These are phyloP conservation scores for Notothenia coriiceps DNA, from an alignment of 2,113 vertebrate species.

Conservation along the genomic window DNA sequence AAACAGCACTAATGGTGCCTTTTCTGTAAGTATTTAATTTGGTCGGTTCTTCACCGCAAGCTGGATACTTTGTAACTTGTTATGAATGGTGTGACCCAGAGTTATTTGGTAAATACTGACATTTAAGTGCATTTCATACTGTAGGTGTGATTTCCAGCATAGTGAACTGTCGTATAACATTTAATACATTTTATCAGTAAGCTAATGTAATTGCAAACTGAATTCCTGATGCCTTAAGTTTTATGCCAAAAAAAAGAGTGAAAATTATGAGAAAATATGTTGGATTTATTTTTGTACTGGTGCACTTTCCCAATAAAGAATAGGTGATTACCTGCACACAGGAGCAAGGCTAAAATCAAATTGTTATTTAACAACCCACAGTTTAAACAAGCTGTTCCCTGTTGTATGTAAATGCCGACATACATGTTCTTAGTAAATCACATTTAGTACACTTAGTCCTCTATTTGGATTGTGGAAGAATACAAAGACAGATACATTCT, in stretches of 20 bases:
- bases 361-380: background rate
- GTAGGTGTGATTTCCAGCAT: background rate
- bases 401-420: background rate
- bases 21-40: background rate
- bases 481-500: background rate
- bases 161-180: background rate
- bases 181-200: background rate
- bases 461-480: background rate
- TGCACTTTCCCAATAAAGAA: constrained; percentile 24
- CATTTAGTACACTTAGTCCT: background rate
- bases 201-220: constrained; percentile 17
- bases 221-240: constrained; percentile 19
- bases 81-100: background rate
- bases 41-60: background rate
- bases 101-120: background rate
- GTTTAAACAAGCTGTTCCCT: background rate
- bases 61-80: background rate
- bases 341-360: background rate
- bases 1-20: constrained; percentile 20
- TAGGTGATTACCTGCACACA: background rate
- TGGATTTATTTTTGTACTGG: background rate
- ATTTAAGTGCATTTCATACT: constrained; percentile 16
- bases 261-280: background rate
- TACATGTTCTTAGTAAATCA: no score
- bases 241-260: background rate